A percentile compares a stretch with the other conserved stretches of the same genome.
These are phyloP conservation scores for Tiphia femorata DNA, from an alignment of 2,888 invertebrate genomes.

Conservation along the genomic window DNA sequence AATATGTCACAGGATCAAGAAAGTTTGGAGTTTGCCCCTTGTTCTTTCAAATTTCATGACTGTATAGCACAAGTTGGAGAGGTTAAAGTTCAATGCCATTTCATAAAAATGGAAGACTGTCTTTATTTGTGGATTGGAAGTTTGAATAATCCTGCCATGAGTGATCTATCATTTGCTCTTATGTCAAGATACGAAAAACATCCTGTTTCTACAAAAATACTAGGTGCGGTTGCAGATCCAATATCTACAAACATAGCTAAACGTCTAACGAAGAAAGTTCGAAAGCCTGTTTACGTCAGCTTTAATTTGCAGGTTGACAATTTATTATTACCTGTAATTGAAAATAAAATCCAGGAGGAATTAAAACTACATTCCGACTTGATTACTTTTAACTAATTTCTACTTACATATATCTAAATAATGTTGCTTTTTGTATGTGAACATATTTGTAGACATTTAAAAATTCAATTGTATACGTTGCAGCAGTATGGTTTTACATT, in stretches of 20 bases:
- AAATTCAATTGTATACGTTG: too few relatives aligned
- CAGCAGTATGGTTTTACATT: too few relatives aligned
- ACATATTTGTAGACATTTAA: too few relatives aligned
- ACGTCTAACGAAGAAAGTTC: constrained; percentile 61
- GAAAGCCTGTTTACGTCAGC: constrained; percentile 66
- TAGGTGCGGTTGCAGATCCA: constrained; percentile 59
- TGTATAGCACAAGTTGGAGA: constrained; percentile 53
- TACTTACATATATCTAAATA: too few relatives aligned
- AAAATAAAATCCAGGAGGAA: constrained; percentile 62
- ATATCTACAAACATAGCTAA: constrained; percentile 61
- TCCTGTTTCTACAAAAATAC: constrained; percentile 61
- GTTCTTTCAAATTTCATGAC: constrained; percentile 58
- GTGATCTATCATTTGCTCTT: constrained; percentile 62
- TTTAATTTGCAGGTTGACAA: constrained; percentile 62
- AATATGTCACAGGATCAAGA: too few relatives aligned
- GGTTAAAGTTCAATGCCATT: constrained; percentile 53
- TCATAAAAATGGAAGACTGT: constrained; percentile 64
- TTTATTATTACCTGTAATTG: constrained; percentile 52
- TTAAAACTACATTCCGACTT: constrained; percentile 36
- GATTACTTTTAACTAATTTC: too few relatives aligned
- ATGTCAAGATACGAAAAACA: constrained; percentile 50
- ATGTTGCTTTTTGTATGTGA: too few relatives aligned
- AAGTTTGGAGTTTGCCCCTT: constrained; percentile 42
- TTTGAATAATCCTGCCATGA: constrained; percentile 49
- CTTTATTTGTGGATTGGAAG: constrained; percentile 67